Conservation (phyloP, 2,113 vertebrate species). For the Prionailurus bengalensis region DNA sequence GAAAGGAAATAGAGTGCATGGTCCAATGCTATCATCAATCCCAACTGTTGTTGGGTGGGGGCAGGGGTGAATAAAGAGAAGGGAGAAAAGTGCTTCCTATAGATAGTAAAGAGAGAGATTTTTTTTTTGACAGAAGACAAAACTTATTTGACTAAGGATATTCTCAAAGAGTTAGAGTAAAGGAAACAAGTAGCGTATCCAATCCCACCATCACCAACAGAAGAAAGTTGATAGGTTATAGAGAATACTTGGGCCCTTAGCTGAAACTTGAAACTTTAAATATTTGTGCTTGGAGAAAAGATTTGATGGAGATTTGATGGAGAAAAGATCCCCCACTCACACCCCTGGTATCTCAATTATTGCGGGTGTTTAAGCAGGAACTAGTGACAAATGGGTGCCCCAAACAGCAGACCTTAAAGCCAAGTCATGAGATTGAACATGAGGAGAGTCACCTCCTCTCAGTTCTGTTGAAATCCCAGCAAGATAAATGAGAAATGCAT, state of each 20-base stretch:
- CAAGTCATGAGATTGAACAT: neutral
- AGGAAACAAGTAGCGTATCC: neutral
- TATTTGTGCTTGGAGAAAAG: slow-evolving; percentile 18
- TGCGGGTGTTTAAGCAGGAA: neutral
- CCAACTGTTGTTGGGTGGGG: accelerated
- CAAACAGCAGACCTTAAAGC: neutral
- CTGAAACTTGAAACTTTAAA: slow-evolving; percentile 12
- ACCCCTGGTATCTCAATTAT: slow-evolving; percentile 42
- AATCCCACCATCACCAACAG: neutral
- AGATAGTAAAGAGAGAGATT: neutral
- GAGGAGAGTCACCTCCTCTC: neutral
- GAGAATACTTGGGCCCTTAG: neutral
- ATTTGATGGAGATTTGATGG: neutral
- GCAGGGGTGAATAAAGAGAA: neutral
- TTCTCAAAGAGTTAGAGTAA: slow-evolving; percentile 32
- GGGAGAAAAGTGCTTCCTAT: neutral
- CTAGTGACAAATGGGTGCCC: neutral
- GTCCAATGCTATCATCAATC: neutral
- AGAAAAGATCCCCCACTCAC: neutral
- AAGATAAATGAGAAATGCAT: slow-evolving; percentile 49
- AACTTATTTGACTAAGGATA: neutral
- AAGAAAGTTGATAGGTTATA: neutral
- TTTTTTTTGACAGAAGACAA: neutral
- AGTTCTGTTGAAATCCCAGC: slow-evolving; percentile 27
- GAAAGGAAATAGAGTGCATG: neutral